A percentile compares a stretch with the other conserved stretches of the same genome.
Conservation (phyloP, 1,140 invertebrate species). For the Trachymyrmex septentrionalis region DNA sequence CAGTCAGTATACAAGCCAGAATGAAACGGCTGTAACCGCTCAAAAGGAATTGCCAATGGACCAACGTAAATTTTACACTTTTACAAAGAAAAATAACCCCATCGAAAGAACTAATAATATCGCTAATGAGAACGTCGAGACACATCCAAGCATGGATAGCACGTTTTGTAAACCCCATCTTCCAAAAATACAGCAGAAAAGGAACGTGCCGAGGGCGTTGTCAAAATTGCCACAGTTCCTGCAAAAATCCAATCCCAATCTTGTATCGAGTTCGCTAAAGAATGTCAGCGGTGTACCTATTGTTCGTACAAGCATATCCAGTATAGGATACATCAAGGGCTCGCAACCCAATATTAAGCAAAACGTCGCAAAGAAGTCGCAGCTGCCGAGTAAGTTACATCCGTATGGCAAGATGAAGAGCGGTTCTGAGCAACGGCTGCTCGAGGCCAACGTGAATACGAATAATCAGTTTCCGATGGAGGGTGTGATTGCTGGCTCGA, state of each 20-base stretch:
- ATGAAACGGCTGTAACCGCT: not conserved
- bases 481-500: conserved; percentile 79
- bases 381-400: conserved; percentile 67
- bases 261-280: conserved; percentile 76
- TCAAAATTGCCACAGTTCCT: conserved; percentile 82
- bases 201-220: conserved; percentile 72
- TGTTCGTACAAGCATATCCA: conserved; percentile 48
- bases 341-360: conserved; percentile 78
- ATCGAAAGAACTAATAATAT: conserved; percentile 57
- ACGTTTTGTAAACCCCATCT: conserved; percentile 71
- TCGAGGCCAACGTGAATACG: conserved; percentile 68
- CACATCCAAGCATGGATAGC: conserved; percentile 34
- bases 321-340: conserved; percentile 77
- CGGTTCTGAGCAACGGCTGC: conserved; percentile 79
- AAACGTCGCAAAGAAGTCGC: conserved; percentile 67
- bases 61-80: conserved; percentile 75
- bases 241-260: conserved; percentile 85
- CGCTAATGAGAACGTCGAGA: conserved; percentile 45
- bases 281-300: conserved; percentile 33
- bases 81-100: conserved; percentile 70
- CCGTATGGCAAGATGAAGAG: conserved; percentile 76
- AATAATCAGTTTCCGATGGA: conserved; percentile 39
- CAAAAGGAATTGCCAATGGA: conserved; percentile 38
- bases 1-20: conserved; percentile 21
- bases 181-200: conserved; percentile 64